Evolutionary conservation across 2,888 invertebrate species (phyloP).

Genomic region (Andrena fulva): DNA sequence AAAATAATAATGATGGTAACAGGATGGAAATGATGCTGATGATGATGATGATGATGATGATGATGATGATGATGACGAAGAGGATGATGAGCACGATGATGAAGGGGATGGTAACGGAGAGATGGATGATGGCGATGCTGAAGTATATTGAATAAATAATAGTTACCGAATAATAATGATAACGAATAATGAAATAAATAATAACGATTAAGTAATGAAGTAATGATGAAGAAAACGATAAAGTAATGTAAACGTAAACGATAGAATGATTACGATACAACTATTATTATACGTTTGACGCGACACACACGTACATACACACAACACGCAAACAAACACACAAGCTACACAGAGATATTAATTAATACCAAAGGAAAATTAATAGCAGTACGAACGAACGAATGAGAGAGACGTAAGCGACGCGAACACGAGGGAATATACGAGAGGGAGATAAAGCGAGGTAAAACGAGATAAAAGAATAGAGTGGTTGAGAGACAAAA

Average conservation of each 20-base stretch:
- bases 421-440: not conserved
- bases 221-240: constrained; percentile 55
- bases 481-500: too few relatives aligned
- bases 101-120: not conserved
- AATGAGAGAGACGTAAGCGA: constrained; percentile 17
- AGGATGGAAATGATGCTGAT: constrained; percentile 36
- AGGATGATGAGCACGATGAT: not conserved
- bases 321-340: constrained; percentile 24
- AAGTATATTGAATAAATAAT: constrained; percentile 53
- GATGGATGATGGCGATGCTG: constrained; percentile 15
- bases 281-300: constrained; percentile 65
- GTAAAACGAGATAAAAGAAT: constrained; percentile 7
- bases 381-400: constrained; percentile 30
- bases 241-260: constrained; percentile 67
- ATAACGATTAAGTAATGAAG: constrained; percentile 58
- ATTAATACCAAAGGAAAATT: constrained; percentile 12
- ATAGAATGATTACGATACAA: constrained; percentile 71
- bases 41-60: constrained; percentile 15
- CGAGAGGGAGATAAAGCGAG: constrained; percentile 4
- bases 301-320: constrained; percentile 46
- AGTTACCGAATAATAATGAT: constrained; percentile 63
- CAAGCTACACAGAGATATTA: constrained; percentile 19
- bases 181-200: constrained; percentile 63
- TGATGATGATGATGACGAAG: constrained; percentile 4
- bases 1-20: constrained; percentile 45